Base-by-base conservation (phyloP, 1,140 invertebrate genomes). In the Leptinotarsa defecta region DNA sequence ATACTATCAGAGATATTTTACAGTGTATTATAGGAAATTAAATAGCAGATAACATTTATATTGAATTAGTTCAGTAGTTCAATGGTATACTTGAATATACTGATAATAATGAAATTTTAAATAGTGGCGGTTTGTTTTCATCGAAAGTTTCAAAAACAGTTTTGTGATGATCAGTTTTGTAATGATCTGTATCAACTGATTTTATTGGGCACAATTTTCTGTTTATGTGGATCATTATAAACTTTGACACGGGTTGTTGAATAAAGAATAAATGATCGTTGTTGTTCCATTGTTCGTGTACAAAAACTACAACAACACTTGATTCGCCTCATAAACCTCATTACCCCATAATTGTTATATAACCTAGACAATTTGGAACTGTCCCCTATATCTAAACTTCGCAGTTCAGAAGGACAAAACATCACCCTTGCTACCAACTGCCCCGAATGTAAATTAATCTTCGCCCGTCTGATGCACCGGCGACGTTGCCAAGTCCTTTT, bases 361-460 rank as follows among this genome's bases (percentile, higher is more conserved):
- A 71, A 71, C 69, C 69, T 71, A 71, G 69, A 71, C 69, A 71
- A 48, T 49, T 71, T 15, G 19, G 27, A 71, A 71, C 69, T 71
- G 48, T 71, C 20, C 69, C 48, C 49, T 48, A 20, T 48, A n/a
- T 52, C 34, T n/a, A 27, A 71, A 71, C 69, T 61, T 61, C 22
- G 48, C 15, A 52, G 69, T 68, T 68, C 67, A 68, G 19, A 71
- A 71, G 27, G 20, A 71, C 48, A 71, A 71, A 71, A 71, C 69
- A 48, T 27, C 52, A 71, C 49, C 69, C 22, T 71, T n/a, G n/a
- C 64, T 65, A 65, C n/a, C 64, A 65, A 65, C 64, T n/a, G 24
- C 69, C 69, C 52, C 69, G 43, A 57, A 74, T 74, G 73, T 48
- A 69, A 74, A 74, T 74, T 74, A 74, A 74, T 74, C 43, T 19